Evolutionary conservation across 2,797 vertebrate species (phyloP).

Genomic region (Sebastes iracundus): DNA sequence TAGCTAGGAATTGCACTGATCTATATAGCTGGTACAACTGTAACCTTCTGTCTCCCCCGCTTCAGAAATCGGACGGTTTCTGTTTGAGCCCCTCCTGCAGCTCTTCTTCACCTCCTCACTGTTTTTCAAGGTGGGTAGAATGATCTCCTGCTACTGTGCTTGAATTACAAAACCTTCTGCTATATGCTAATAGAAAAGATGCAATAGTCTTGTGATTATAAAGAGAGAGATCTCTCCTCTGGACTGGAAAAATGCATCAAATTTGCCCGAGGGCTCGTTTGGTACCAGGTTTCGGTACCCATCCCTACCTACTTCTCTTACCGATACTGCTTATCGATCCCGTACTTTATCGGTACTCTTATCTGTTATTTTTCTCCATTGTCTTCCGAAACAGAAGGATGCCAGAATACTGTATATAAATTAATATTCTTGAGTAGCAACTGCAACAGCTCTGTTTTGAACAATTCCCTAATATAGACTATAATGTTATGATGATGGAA

Average conservation of each 20-base stretch:
- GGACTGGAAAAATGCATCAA: too few species aligned
- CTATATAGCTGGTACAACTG: not conserved
- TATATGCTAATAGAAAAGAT: not conserved
- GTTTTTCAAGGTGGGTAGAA: slow-evolving; percentile 91
- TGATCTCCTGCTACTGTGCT: not conserved
- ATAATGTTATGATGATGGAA: not conserved
- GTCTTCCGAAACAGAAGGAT: too few species aligned
- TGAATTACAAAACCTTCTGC: not conserved
- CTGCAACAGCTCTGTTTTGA: not conserved
- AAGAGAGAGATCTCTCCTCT: not conserved
- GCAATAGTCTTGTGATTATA: not conserved
- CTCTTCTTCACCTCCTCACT: slow-evolving; percentile 92
- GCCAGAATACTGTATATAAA: not conserved
- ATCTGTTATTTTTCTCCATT: too few species aligned
- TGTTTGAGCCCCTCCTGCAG: slow-evolving; percentile 88
- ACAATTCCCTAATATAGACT: not conserved
- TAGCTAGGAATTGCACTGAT: not conserved
- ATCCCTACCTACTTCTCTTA: too few species aligned
- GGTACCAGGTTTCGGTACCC: too few species aligned
- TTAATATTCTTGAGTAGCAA: not conserved
- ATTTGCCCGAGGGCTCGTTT: too few species aligned
- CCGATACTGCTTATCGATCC: too few species aligned
- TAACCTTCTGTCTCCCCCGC: slow-evolving; percentile 52
- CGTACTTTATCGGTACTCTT: too few species aligned
- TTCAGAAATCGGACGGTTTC: slow-evolving; percentile 83